phyloP scores from a whole-genome alignment of 2,113 vertebrate species.

The Raja brachyura region DNA sequence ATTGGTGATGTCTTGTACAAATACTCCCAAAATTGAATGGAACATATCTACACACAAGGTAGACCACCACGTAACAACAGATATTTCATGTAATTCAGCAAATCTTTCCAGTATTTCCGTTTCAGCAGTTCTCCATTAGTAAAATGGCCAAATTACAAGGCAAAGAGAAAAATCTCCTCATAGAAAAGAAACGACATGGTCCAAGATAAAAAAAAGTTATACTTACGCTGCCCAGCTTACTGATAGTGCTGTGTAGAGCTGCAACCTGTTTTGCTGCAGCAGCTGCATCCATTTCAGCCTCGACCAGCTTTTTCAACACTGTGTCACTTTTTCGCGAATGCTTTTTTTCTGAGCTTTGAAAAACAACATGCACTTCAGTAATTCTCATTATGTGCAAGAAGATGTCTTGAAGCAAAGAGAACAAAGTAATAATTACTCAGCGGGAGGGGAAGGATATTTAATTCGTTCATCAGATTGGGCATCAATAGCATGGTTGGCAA shows the following conservation, averaged over 20 bases:
- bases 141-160: background rate
- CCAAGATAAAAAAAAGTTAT: background rate
- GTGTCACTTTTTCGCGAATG: constrained; percentile 63
- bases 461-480: too few species aligned
- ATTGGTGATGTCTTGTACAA: background rate
- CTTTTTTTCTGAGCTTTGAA: constrained; percentile 58
- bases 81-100: background rate
- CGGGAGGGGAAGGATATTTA: background rate
- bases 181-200: background rate
- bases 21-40: background rate
- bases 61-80: background rate
- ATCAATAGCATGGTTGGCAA: too few species aligned
- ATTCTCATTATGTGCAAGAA: background rate
- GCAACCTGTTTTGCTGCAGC: constrained; percentile 75
- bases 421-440: background rate
- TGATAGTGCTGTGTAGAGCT: constrained; percentile 66
- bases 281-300: constrained; percentile 73
- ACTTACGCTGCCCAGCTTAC: constrained; percentile 61
- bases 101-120: background rate
- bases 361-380: background rate
- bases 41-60: background rate
- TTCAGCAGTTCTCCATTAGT: background rate
- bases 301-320: constrained; percentile 72
- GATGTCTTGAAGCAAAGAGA: background rate
- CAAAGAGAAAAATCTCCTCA: too few species aligned